Conservation (phyloP, 2,797 vertebrate species). For the Sebastes miniatus region DNA sequence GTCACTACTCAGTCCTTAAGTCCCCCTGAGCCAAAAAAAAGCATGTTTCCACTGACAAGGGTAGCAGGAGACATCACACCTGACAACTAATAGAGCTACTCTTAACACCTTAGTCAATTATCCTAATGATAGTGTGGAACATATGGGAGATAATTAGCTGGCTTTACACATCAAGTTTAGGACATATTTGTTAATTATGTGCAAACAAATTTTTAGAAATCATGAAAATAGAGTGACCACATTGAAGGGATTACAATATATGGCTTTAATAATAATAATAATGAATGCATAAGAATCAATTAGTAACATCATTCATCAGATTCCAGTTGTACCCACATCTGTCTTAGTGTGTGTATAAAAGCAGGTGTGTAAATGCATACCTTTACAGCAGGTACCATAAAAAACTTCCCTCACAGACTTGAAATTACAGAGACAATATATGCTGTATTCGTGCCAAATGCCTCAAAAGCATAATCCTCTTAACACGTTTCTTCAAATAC, state of each 20-base stretch:
- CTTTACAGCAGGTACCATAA: conserved; percentile 34
- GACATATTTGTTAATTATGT: neutral
- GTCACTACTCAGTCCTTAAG: neutral
- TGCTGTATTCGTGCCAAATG: conserved; percentile 18
- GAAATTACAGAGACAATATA: conserved; percentile 8
- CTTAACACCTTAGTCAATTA: conserved; percentile 1
- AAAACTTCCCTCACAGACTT: conserved; percentile 27
- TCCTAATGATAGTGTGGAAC: neutral
- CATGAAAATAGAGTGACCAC: neutral
- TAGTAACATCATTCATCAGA: neutral
- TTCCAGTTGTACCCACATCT: neutral
- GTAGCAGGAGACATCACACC: neutral
- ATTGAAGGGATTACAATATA: neutral
- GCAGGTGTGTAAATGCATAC: conserved; percentile 47
- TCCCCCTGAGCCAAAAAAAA: neutral
- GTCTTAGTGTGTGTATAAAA: neutral
- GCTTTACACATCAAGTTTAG: neutral
- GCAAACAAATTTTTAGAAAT: neutral
- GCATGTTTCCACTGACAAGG: neutral
- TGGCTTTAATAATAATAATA: neutral
- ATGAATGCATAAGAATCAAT: neutral
- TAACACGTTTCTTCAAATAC: conserved; percentile 11
- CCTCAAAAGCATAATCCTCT: conserved; percentile 24
- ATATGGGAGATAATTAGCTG: neutral
- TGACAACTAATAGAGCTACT: neutral